Evolutionary conservation across 1,140 invertebrate genomes (phyloP).

Genomic region (Alviniconcha marisindica): DNA sequence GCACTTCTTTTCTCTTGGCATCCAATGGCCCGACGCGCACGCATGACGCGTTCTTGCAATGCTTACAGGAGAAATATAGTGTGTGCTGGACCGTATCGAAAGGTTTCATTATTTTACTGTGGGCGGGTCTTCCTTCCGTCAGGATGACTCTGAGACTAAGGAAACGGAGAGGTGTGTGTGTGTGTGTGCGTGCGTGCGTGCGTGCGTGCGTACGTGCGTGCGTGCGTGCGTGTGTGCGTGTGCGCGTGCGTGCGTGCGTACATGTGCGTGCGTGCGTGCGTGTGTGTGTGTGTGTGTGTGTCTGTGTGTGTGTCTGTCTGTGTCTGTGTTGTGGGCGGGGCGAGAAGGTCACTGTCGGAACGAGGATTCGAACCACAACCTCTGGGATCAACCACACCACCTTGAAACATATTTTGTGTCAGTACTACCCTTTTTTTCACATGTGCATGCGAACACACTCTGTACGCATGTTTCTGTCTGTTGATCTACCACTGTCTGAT

Average conservation of each 20-base stretch:
- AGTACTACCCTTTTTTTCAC: no score
- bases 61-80: no score
- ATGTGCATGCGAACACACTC: background rate
- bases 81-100: no score
- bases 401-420: no score
- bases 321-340: background rate
- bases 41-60: background rate
- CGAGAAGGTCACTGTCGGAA: background rate
- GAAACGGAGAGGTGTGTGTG: background rate
- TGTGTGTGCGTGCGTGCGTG: slow-evolving; percentile 23
- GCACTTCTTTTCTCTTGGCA: no score
- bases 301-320: background rate
- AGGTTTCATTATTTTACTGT: no score
- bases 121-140: no score
- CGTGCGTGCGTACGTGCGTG: slow-evolving; percentile 15
- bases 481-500: no score
- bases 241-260: background rate
- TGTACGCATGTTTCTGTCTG: background rate
- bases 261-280: slow-evolving; percentile 3
- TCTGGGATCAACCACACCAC: no score
- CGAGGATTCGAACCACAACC: no score
- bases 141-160: background rate
- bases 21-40: no score
- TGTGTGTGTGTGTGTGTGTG: slow-evolving; percentile 22
- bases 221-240: slow-evolving; percentile 27